Evolutionary conservation across 92 coral and sea anemone genomes (phyloP).

Genomic region (Muricea muricata): DNA sequence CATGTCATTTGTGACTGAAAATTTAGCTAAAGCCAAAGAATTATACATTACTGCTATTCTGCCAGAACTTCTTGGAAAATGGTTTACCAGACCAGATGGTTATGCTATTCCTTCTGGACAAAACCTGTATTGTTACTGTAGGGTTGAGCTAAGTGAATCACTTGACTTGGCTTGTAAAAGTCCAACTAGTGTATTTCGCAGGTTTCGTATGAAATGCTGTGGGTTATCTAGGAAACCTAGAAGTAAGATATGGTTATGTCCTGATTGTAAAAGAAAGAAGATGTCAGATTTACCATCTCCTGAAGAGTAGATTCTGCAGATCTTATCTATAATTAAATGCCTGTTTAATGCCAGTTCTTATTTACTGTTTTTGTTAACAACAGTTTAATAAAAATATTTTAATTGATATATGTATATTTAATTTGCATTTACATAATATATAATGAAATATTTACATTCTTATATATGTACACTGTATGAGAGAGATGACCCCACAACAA

Average conservation of each 20-base stretch:
- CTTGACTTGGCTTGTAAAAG: constrained; percentile 56
- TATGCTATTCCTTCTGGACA: not conserved
- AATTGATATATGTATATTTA: no score
- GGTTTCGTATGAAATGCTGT: constrained; percentile 66
- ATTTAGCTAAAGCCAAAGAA: constrained; percentile 64
- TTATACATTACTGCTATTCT: constrained; percentile 62
- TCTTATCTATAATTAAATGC: not conserved
- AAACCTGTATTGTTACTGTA: constrained; percentile 56
- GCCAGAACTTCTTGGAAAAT: constrained; percentile 76
- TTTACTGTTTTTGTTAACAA: not conserved
- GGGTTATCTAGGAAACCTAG: constrained; percentile 48
- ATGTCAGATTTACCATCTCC: not conserved
- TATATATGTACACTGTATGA: no score
- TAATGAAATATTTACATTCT: not conserved
- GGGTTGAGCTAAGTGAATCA: constrained; percentile 36
- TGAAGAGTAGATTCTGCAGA: not conserved
- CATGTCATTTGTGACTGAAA: constrained; percentile 49
- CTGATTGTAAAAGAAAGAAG: constrained; percentile 26
- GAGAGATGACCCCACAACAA: no score
- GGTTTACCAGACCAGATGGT: constrained; percentile 61
- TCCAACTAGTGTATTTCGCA: constrained; percentile 48
- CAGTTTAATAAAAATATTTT: not conserved
- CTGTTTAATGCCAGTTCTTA: not conserved
- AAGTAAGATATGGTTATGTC: constrained; percentile 48
- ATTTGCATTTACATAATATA: not conserved